Conservation (phyloP, 2,797 vertebrate species). For the Manis javanica region DNA sequence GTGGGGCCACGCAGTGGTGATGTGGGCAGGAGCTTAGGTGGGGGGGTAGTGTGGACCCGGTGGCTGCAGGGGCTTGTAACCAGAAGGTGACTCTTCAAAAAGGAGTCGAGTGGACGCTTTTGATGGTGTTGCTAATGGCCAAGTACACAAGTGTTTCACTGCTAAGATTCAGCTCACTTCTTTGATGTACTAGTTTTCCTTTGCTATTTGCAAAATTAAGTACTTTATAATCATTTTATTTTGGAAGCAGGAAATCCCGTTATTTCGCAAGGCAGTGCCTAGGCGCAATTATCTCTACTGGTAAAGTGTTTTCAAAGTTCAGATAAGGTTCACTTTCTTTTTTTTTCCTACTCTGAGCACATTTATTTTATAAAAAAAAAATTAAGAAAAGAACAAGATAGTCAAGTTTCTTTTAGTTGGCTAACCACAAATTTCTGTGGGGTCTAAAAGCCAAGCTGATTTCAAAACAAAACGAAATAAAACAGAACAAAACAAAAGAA, state of each 20-base stretch:
- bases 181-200: constrained; percentile 13
- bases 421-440: background rate
- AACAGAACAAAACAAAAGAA: background rate
- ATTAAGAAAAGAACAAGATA: background rate
- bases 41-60: background rate
- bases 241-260: constrained; percentile 20
- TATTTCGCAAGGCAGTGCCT: background rate
- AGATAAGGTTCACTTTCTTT: background rate
- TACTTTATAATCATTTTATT: background rate
- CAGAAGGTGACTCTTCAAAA: background rate
- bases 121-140: background rate
- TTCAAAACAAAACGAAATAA: background rate
- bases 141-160: background rate
- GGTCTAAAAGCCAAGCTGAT: background rate
- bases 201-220: background rate
- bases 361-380: constrained; percentile 28
- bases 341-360: background rate
- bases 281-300: background rate
- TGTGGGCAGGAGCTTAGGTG: too few species aligned
- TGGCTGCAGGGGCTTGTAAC: background rate
- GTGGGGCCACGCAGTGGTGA: background rate
- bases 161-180: background rate
- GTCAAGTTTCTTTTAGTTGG: background rate
- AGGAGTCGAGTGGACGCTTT: background rate
- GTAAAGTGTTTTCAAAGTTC: constrained; percentile 22